phyloP scores from a whole-genome alignment of 2,113 vertebrate species.

The Axis porcinus region DNA sequence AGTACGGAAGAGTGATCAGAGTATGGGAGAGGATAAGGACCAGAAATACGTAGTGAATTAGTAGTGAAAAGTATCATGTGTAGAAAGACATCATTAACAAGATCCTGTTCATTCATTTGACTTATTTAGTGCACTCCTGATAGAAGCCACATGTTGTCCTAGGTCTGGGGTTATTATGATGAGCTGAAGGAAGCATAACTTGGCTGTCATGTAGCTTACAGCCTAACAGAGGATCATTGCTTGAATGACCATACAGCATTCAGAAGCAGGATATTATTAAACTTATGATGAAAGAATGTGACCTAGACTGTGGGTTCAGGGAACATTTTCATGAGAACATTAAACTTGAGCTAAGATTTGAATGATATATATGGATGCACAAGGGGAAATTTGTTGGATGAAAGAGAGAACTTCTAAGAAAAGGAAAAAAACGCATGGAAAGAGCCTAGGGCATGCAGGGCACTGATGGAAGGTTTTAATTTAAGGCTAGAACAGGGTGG shows the following conservation, averaged over 20 bases:
- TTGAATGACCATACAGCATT: not conserved
- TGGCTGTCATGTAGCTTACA: not conserved
- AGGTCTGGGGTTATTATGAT: not conserved
- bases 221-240: not conserved
- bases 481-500: not conserved
- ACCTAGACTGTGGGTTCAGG: not conserved
- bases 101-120: not conserved
- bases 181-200: not conserved
- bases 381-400: not conserved
- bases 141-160: not conserved
- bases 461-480: not conserved
- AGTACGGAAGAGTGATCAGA: not conserved
- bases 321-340: not conserved
- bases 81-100: not conserved
- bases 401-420: not conserved
- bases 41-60: not conserved
- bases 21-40: not conserved
- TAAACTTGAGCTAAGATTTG: not conserved
- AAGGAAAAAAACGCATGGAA: not conserved
- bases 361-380: not conserved
- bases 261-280: not conserved
- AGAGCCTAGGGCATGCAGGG: not conserved
- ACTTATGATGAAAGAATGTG: not conserved
- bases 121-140: not conserved
- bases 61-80: not conserved